These are phyloP conservation scores for Zophobas morio DNA, from an alignment of 1,140 invertebrate genomes.

Conservation along the genomic window DNA sequence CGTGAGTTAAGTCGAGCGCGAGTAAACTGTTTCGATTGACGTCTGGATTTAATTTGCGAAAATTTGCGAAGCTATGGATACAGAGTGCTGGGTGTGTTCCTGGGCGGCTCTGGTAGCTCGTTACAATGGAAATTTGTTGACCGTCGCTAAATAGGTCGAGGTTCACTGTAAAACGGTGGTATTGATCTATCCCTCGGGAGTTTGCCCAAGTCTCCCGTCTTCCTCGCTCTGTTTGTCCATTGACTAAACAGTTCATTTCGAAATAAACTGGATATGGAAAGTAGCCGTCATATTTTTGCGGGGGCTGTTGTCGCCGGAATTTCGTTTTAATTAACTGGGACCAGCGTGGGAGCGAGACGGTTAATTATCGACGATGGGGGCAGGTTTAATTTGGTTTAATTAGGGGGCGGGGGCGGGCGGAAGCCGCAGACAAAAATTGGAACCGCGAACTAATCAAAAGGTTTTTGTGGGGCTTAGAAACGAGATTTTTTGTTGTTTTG, in stretches of 20 bases:
- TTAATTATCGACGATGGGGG: constrained; percentile 1
- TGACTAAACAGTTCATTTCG: constrained; percentile 31
- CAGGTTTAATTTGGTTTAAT: constrained; percentile 4
- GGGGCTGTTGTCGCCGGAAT: neutral
- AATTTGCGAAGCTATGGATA: neutral
- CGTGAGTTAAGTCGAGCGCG: constrained; percentile 16
- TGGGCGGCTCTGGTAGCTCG: neutral
- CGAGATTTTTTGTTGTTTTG: neutral
- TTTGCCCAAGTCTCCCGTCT: constrained; percentile 50
- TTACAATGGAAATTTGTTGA: constrained; percentile 27
- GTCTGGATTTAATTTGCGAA: constrained; percentile 7
- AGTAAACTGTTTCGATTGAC: constrained; percentile 47
- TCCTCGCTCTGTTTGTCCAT: constrained; percentile 45
- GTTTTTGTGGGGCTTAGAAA: too few species aligned
- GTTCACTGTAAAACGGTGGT: constrained; percentile 50
- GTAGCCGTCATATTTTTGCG: constrained; percentile 20
- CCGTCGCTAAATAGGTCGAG: constrained; percentile 53
- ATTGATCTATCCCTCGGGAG: constrained; percentile 53
- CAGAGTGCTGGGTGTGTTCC: neutral
- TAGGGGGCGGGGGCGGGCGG: too few species aligned
- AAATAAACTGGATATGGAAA: constrained; percentile 36
- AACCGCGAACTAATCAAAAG: too few species aligned
- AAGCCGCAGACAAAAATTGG: too few species aligned
- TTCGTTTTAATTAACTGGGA: constrained; percentile 20
- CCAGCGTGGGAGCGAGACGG: constrained; percentile 9